Evolutionary conservation across 2,888 invertebrate species (phyloP), one percentile per base, ranked within the genome.

Genomic region (Hirtodrosophila histrioides): DNA sequence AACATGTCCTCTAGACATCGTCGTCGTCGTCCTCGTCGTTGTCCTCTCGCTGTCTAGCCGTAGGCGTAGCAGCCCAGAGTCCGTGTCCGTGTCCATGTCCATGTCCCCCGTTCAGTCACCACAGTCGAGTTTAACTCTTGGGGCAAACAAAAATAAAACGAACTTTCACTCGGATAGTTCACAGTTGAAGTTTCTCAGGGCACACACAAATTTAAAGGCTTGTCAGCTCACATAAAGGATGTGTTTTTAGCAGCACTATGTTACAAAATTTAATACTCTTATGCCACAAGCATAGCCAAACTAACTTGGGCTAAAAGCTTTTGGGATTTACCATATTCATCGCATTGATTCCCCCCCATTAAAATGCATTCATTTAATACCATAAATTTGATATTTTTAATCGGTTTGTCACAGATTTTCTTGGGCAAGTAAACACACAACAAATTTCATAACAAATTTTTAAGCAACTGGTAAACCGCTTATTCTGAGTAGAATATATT

Each of bases 1-100:
- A 50, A 73, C 60, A 75, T 75, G 73, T 75, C 54, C 10, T 33
- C 55, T 43, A 60, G 60, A 65, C 65, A 65, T 62, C 48, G 41
- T 43, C 31, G 35, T 27, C 31, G 35, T 27, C 45, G 51, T 64
- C 29, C 46, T 33, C 31, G 45, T 41, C 37, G 10, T 7, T 31
- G 31, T 31, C 31, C 31, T 31, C 9, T 31, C 8, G 6, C 31
- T 31, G 76, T 76, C 76, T 74, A 76, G 76, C 70, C 76, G 57
- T 67, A 63, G 76, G 75, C 75, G 73, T 66, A 41, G 49, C 63
- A 50, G n/a, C 40, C 40, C 45, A 39, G 2, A 1, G 29, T 51
- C 27, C n/a, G 1, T 9, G 27, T 35, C 5, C n/a, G 0, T 9
- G 27, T 35, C 5, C 27, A 27, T 4, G 3, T 27, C 4, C 27